Conservation (phyloP, 2,888 invertebrate genomes). For the Serripes groenlandicus region DNA sequence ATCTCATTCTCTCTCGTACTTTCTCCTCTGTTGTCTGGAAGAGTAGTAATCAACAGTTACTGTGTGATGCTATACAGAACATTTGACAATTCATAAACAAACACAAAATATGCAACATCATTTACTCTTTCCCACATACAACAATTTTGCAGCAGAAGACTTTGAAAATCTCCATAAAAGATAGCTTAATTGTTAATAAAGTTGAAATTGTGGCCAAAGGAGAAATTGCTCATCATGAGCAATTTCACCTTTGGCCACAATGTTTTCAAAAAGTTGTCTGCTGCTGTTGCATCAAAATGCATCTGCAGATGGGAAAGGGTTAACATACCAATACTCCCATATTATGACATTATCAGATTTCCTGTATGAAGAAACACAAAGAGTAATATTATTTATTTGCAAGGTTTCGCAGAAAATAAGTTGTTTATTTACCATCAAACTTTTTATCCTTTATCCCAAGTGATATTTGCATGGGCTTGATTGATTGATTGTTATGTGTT, state of each 20-base stretch:
- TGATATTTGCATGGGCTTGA: too few relatives aligned
- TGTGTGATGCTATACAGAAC: background rate
- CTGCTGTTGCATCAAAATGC: background rate
- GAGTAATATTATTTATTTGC: too few relatives aligned
- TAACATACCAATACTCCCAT: too few relatives aligned
- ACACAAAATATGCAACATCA: background rate
- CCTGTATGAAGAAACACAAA: too few relatives aligned
- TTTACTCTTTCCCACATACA: background rate
- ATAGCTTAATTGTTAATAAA: background rate
- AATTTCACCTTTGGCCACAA: background rate
- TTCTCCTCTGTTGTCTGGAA: slow-evolving; percentile 67
- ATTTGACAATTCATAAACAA: background rate
- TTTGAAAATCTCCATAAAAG: background rate
- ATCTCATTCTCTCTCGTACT: slow-evolving; percentile 71
- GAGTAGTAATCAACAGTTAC: background rate
- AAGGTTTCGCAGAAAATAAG: too few relatives aligned
- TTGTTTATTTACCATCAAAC: too few relatives aligned
- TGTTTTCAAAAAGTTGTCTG: background rate
- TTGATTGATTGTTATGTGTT: too few relatives aligned
- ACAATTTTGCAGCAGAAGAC: background rate
- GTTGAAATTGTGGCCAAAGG: background rate
- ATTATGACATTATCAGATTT: too few relatives aligned
- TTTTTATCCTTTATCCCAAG: too few relatives aligned
- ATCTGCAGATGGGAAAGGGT: background rate
- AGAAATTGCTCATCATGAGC: background rate